Evolutionary conservation across 2,888 invertebrate species (phyloP), one percentile per base, ranked within the genome.

Genomic region (Eucera pruinosa): DNA sequence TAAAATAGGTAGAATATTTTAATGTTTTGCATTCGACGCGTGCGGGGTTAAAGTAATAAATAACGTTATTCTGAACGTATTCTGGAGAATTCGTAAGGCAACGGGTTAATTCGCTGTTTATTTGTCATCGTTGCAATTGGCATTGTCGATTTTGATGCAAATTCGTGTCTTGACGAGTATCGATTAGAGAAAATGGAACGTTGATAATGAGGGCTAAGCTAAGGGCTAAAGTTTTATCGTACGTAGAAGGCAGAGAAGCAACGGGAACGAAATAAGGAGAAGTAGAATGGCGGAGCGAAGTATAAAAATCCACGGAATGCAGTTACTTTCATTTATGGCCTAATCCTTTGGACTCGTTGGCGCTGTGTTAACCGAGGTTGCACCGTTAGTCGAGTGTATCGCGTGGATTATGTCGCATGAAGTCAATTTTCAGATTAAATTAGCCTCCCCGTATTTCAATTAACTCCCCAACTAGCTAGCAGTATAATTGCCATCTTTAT

Each of bases 291-390:
- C 54, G 61, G 68, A 62, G 71, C 68, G 76, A 71, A 69, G 66
- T 78, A 70, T 69, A 79, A 82, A 82, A 78, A 82, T 84, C 71
- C 69, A 30, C 52, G 81, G 87, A 86, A 87, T 87, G 87, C 75
- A 81, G 85, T 78, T 85, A 87, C 88, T 88, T 87, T 88, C 88
- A 79, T 88, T 84, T 81, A 79, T 81, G 88, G 83, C 84, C 87
- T 88, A 87, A 88, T 84, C 81, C 77, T 81, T 81, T 58, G 54
- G 72, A 74, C 58, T 75, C 72, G 48, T 58, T 76, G 75, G 65
- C 69, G 50, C 33, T 33, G 65, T 43, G 65, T 71, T 69, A 54
- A 36, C 55, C 27, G 62, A 62, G 62, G 70, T 72, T 74, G 52
- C 61, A 25, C 62, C 82, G 81, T 81, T 77, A 74, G 52, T 73